These are phyloP conservation scores for Ochropacha duplaris DNA, from an alignment of 2,888 invertebrate genomes.

Conservation along the genomic window DNA sequence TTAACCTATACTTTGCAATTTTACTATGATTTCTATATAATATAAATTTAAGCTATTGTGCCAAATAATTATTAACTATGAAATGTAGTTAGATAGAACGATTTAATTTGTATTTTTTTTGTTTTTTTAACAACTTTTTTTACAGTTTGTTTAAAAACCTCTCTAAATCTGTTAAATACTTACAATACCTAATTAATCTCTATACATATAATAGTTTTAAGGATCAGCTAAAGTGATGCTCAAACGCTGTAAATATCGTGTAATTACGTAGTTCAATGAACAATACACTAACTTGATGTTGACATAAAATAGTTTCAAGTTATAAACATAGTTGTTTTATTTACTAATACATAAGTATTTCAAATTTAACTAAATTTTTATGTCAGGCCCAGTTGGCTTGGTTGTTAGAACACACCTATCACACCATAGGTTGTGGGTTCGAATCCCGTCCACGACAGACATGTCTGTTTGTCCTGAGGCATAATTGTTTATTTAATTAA, in stretches of 20 bases:
- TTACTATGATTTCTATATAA: neutral
- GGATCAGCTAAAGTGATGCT: slow-evolving; percentile 51
- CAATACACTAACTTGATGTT: slow-evolving; percentile 73
- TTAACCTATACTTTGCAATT: neutral
- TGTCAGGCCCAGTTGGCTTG: too few relatives aligned
- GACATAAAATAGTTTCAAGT: slow-evolving; percentile 80
- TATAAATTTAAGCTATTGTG: neutral
- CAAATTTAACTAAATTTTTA: neutral
- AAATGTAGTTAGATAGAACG: neutral
- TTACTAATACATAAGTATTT: neutral
- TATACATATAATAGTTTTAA: slow-evolving; percentile 28
- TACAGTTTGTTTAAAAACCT: too few relatives aligned
- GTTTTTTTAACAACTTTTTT: neutral
- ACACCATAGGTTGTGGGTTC: too few relatives aligned
- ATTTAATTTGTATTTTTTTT: neutral
- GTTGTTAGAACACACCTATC: too few relatives aligned
- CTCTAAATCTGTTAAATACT: slow-evolving; percentile 5
- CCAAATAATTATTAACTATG: neutral
- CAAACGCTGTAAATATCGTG: slow-evolving; percentile 70
- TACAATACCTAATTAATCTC: too few relatives aligned
- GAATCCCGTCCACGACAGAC: too few relatives aligned
- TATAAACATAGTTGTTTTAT: slow-evolving; percentile 57
- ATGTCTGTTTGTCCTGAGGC: too few relatives aligned
- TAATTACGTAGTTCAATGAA: slow-evolving; percentile 53
- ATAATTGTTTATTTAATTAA: too few relatives aligned